These are phyloP conservation scores for Jacana jacana DNA, from an alignment of 2,113 vertebrate genomes.

Conservation along the genomic window DNA sequence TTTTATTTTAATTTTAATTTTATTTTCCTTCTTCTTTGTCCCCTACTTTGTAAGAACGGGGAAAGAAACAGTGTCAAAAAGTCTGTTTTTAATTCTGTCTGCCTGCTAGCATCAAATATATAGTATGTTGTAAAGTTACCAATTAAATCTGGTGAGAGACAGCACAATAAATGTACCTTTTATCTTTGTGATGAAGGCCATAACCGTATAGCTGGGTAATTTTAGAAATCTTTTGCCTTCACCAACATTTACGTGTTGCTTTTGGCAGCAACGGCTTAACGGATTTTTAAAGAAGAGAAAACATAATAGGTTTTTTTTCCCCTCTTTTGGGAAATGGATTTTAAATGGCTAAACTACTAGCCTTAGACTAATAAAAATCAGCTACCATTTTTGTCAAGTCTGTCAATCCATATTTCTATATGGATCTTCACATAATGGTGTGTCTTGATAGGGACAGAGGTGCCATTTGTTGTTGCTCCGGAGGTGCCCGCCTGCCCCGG, in stretches of 20 bases:
- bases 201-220: slow-evolving; percentile 75
- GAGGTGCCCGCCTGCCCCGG: background rate
- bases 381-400: slow-evolving; percentile 75
- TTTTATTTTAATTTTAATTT: background rate
- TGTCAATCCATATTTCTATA: slow-evolving; percentile 74
- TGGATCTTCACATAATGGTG: slow-evolving; percentile 70
- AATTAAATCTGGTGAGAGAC: slow-evolving; percentile 78
- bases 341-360: slow-evolving; percentile 84
- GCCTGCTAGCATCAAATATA: slow-evolving; percentile 81
- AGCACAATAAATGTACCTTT: slow-evolving; percentile 85
- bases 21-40: slow-evolving; percentile 68
- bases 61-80: slow-evolving; percentile 71
- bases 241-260: slow-evolving; percentile 78
- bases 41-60: slow-evolving; percentile 77
- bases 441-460: slow-evolving; percentile 64
- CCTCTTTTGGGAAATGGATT: slow-evolving; percentile 80
- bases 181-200: slow-evolving; percentile 78
- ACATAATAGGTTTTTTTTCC: slow-evolving; percentile 76
- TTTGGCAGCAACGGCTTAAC: slow-evolving; percentile 78
- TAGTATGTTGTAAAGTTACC: slow-evolving; percentile 78
- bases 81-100: slow-evolving; percentile 80
- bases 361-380: slow-evolving; percentile 80
- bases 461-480: slow-evolving; percentile 57
- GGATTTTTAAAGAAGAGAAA: slow-evolving; percentile 79
- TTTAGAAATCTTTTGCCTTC: slow-evolving; percentile 80